These are phyloP conservation scores for Acanthurus leucopareius DNA, from an alignment of 2,797 vertebrate species.

Conservation along the genomic window DNA sequence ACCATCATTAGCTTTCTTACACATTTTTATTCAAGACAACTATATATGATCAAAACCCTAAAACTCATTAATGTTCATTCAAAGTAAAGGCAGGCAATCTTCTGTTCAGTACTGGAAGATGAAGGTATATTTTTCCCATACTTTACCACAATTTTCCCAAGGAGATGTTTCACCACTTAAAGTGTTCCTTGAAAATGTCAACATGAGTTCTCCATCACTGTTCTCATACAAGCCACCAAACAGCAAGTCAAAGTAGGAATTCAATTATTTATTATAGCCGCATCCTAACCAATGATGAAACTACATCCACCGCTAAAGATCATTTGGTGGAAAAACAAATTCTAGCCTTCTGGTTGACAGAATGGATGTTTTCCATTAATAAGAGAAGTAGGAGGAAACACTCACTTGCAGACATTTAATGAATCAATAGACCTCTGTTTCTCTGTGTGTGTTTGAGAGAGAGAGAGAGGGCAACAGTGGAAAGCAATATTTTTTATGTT, in stretches of 20 bases:
- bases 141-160: conserved; percentile 17
- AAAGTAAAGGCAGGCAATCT: background rate
- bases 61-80: background rate
- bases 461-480: conserved; percentile 2
- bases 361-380: conserved; percentile 63
- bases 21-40: background rate
- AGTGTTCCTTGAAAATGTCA: conserved; percentile 50
- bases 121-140: conserved; percentile 8
- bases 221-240: conserved; percentile 20
- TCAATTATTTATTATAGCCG: conserved; percentile 49
- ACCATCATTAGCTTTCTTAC: background rate
- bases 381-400: conserved; percentile 7
- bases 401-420: conserved; percentile 48
- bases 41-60: background rate
- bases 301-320: conserved; percentile 54
- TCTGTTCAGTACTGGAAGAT: background rate
- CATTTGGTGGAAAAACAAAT: conserved; percentile 61
- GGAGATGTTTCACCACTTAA: conserved; percentile 23
- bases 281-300: conserved; percentile 33
- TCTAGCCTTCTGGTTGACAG: conserved; percentile 42
- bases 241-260: conserved; percentile 27
- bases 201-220: conserved; percentile 9
- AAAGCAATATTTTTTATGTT: conserved; percentile 1
- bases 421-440: conserved; percentile 29
- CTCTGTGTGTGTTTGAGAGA: background rate